Base-by-base conservation (phyloP, 2,113 vertebrate genomes). In the Gadus macrocephalus region DNA sequence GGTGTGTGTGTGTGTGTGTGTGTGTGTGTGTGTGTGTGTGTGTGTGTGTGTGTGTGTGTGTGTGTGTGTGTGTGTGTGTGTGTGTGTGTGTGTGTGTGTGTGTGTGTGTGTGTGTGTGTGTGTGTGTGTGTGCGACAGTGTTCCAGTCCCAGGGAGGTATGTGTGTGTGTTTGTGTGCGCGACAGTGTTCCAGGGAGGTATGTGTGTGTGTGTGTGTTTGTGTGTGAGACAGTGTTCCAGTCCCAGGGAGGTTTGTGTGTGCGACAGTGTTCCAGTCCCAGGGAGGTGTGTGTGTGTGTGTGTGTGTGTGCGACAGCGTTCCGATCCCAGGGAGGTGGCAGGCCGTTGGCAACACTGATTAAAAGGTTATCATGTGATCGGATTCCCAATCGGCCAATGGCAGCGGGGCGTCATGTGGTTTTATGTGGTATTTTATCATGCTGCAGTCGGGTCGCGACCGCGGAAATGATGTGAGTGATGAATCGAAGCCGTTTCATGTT, bases 401-500 rank as follows among this genome's bases (percentile, higher is more conserved):
- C 72, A 81, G 62, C 66, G 38, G 76, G 63, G 76, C 86, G 80
- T 74, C 77, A 74, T 85, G 74, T 79, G 82, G 69, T 84, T 90
- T 90, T 86, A 89, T 82, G 86, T 80, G 82, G 73, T 67, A 72
- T 86, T 87, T 86, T 82, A 83, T 88, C 81, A 76, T 84, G 75
- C 81, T 67, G 70, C 75, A 69, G 69, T 72, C 75, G 85, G 73
- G 83, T 80, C 80, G 75, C 63, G 72, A 79, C 83, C 82, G 88
- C 90, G 90, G 91, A 91, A 92, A 92, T 91, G 90, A 91, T 91
- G 87, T 79, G 77, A 78, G 83, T 88, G 89, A 90, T 89, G 85
- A 87, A 89, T 85, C 81, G 86, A 69, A 82, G 77, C 28, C 79
- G 85, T 87, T 88, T 90, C 88, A 90, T 85, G 86, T 88, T 85